Conservation (phyloP, 2,113 vertebrate genomes). For the Oostethus manadensis region DNA sequence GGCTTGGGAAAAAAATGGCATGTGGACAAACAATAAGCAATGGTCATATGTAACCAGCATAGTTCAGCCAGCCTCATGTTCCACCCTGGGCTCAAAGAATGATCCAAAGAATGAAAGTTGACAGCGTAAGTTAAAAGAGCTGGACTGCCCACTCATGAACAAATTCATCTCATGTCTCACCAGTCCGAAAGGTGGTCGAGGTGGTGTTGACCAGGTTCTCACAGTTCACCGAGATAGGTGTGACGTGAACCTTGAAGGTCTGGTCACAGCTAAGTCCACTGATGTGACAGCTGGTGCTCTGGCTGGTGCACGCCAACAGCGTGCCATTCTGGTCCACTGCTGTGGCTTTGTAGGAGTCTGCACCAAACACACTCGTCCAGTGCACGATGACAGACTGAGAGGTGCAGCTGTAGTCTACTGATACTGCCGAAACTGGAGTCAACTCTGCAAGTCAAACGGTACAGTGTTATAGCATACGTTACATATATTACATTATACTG, state of each 20-base stretch:
- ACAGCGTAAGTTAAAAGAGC: too few relatives aligned
- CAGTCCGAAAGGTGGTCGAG: constrained; percentile 35
- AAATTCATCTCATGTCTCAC: constrained; percentile 35
- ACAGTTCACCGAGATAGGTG: constrained; percentile 54
- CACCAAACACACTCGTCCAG: constrained; percentile 57
- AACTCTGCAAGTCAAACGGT: constrained; percentile 36
- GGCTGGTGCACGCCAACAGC: constrained; percentile 45
- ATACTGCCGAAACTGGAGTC: constrained; percentile 47
- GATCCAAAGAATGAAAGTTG: too few relatives aligned
- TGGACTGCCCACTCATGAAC: background rate
- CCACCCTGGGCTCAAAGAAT: too few relatives aligned
- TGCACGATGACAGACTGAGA: constrained; percentile 30
- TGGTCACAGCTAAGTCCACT: constrained; percentile 49
- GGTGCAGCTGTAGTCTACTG: constrained; percentile 59
- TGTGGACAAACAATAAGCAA: too few relatives aligned
- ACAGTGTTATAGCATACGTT: background rate
- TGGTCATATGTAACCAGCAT: too few relatives aligned
- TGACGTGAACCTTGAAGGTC: constrained; percentile 51
- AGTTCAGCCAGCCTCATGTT: too few relatives aligned
- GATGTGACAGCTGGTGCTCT: constrained; percentile 45
- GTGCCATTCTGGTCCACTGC: constrained; percentile 24
- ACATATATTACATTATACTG: too few relatives aligned
- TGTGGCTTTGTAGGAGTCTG: constrained; percentile 53
- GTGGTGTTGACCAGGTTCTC: constrained; percentile 40
- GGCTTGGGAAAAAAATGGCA: too few relatives aligned